Evolutionary conservation across 2,797 vertebrate genomes (phyloP).

Genomic region (Cuculus canorus): DNA sequence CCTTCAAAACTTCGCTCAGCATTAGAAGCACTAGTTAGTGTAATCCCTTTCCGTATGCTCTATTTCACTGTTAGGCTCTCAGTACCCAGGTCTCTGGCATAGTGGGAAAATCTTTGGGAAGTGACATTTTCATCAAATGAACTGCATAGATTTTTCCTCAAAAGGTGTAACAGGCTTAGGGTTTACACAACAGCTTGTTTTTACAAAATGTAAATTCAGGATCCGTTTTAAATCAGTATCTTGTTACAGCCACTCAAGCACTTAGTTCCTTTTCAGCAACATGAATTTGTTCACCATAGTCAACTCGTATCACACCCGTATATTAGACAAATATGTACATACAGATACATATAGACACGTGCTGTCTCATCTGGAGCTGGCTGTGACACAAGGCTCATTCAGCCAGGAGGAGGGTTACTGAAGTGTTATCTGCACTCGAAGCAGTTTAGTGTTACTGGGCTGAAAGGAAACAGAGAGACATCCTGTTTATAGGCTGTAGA

Average conservation of each 20-base stretch:
- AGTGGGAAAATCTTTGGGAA: not conserved
- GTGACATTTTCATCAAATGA: not conserved
- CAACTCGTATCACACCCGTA: not conserved
- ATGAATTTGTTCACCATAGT: not conserved
- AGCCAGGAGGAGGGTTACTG: not conserved
- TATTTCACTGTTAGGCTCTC: not conserved
- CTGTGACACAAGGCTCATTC: not conserved
- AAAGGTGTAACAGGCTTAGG: not conserved
- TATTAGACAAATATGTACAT: not conserved
- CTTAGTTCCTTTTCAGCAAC: not conserved
- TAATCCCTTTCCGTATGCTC: not conserved
- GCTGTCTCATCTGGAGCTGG: not conserved
- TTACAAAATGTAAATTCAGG: not conserved
- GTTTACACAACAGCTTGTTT: not conserved
- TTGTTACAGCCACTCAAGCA: not conserved
- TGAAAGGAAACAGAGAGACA: conserved; percentile 60
- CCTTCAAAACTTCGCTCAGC: not conserved
- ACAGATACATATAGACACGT: not conserved
- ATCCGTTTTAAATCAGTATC: not conserved
- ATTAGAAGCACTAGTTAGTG: not conserved
- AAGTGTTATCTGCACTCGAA: not conserved
- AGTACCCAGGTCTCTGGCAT: not conserved
- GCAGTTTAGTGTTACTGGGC: conserved; percentile 26
- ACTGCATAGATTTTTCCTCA: not conserved
- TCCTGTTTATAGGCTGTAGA: conserved; percentile 65